phyloP scores from a whole-genome alignment of 1,140 invertebrate genomes.

The Rhopalosiphum padi region DNA sequence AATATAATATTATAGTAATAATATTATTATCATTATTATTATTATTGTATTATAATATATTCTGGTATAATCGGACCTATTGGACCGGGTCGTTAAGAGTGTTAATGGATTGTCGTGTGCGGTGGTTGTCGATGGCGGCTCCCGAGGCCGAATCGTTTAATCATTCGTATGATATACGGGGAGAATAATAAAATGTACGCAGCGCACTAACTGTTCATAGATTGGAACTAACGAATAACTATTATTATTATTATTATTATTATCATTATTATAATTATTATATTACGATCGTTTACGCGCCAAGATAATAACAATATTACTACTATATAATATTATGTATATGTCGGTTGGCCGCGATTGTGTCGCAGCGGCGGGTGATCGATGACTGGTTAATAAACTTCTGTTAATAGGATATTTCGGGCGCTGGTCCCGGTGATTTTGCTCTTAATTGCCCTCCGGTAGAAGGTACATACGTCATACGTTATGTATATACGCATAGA shows the following conservation, averaged over 20 bases:
- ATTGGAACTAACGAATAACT: background rate
- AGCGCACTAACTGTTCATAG: background rate
- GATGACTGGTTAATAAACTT: slow-evolving; percentile 42
- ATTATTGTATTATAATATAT: background rate
- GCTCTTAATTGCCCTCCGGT: slow-evolving; percentile 15
- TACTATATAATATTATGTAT: background rate
- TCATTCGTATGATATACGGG: slow-evolving; percentile 25
- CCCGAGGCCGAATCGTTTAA: slow-evolving; percentile 53
- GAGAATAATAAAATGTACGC: background rate
- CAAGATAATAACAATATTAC: background rate
- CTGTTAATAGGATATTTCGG: slow-evolving; percentile 44
- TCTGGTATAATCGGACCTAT: slow-evolving; percentile 33
- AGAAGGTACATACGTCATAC: background rate
- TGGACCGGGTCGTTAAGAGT: slow-evolving; percentile 37
- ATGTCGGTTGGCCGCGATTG: background rate
- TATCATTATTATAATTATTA: background rate
- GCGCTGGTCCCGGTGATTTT: background rate
- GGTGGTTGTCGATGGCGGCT: slow-evolving; percentile 29
- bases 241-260: background rate
- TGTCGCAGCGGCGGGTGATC: slow-evolving; percentile 28
- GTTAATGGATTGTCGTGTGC: slow-evolving; percentile 53
- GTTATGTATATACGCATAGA: background rate
- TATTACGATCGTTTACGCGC: background rate
- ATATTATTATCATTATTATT: background rate
- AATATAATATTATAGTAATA: background rate